Conservation (phyloP, 92 coral and sea anemone species). For the Montipora capitata region DNA sequence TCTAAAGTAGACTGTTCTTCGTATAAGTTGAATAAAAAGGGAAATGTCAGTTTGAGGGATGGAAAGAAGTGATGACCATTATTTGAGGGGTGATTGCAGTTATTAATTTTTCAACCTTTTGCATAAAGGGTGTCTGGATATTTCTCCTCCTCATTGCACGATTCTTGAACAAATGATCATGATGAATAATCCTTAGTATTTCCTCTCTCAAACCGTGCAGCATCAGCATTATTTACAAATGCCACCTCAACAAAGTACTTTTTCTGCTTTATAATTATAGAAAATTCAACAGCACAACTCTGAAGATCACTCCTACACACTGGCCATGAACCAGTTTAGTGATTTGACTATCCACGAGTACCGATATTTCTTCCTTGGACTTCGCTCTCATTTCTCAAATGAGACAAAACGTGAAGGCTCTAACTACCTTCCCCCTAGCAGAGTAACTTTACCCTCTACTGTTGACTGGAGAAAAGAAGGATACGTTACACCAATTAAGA, state of each 20-base stretch:
- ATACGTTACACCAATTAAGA: constrained; percentile 92
- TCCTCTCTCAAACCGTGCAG: too few relatives aligned
- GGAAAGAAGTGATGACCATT: too few relatives aligned
- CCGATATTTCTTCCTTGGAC: constrained; percentile 82
- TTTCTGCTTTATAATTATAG: constrained; percentile 26
- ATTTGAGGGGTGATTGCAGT: too few relatives aligned
- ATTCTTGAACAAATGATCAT: too few relatives aligned
- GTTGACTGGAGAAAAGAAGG: constrained; percentile 97
- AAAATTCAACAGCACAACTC: constrained; percentile 86
- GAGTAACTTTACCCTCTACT: constrained; percentile 65
- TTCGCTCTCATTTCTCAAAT: constrained; percentile 72
- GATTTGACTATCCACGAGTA: constrained; percentile 89
- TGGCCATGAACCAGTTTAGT: constrained; percentile 95
- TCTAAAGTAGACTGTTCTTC: too few relatives aligned
- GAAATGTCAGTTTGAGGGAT: too few relatives aligned
- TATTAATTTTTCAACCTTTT: too few relatives aligned
- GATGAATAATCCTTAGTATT: too few relatives aligned
- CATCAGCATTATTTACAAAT: not conserved
- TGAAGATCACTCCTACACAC: constrained; percentile 70
- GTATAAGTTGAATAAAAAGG: too few relatives aligned
- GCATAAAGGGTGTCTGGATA: too few relatives aligned
- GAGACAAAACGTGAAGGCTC: constrained; percentile 67
- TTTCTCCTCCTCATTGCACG: too few relatives aligned
- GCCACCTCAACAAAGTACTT: not conserved
- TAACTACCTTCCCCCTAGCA: constrained; percentile 84